Evolutionary conservation across 2,888 invertebrate genomes (phyloP).

Genomic region (Atrina japonica): DNA sequence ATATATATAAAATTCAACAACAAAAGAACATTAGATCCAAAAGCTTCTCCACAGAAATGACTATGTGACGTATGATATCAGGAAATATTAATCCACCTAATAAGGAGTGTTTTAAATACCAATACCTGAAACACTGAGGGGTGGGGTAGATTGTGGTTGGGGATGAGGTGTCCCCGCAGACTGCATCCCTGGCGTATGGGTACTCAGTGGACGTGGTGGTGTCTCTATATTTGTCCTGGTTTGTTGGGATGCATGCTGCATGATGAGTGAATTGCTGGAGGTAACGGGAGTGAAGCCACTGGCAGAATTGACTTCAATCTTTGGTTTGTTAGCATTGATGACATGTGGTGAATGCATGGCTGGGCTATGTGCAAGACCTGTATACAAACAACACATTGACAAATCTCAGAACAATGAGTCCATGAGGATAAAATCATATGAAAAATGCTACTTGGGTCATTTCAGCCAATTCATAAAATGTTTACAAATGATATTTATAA

Average conservation of each 20-base stretch:
- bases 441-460: too few species aligned
- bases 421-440: too few species aligned
- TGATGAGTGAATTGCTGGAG: slow-evolving; percentile 43
- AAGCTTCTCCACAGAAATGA: too few species aligned
- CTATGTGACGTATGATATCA: too few species aligned
- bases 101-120: background rate
- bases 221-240: slow-evolving; percentile 67
- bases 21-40: too few species aligned
- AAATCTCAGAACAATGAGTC: slow-evolving; percentile 24
- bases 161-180: slow-evolving; percentile 52
- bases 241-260: slow-evolving; percentile 45
- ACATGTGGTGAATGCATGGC: slow-evolving; percentile 79
- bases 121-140: slow-evolving; percentile 48
- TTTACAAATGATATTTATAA: too few species aligned
- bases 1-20: too few species aligned
- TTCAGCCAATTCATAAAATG: too few species aligned
- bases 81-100: too few species aligned
- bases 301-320: slow-evolving; percentile 49
- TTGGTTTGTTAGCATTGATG: slow-evolving; percentile 73
- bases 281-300: slow-evolving; percentile 64
- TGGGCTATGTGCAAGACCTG: slow-evolving; percentile 61
- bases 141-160: slow-evolving; percentile 54
- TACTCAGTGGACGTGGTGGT: slow-evolving; percentile 76
- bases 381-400: slow-evolving; percentile 33
- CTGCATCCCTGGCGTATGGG: slow-evolving; percentile 70